Evolutionary conservation across 2,113 vertebrate species (phyloP), one percentile per base, ranked within the genome.

Genomic region (Butastur rufipennis): DNA sequence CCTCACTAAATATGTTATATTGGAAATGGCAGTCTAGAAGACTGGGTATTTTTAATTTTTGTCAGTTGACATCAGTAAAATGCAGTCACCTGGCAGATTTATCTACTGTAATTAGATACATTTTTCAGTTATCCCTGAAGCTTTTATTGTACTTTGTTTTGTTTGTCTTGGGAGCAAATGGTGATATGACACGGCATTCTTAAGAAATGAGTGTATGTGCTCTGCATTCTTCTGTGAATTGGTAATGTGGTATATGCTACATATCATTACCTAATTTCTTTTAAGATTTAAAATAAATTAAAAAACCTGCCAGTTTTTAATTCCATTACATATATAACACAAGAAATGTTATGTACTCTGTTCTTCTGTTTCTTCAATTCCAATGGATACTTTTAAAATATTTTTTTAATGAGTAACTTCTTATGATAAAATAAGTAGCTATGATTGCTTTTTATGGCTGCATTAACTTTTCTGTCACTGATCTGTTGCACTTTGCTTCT

Each of bases 51-150:
- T 82, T 63, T 21, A 55, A 72, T 77, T 77, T 81, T 93, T 95
- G 61, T 92, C 56, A 43, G 36, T 74, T 95, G 80, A 89, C 36
- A 48, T 86, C 82, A 94, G 45, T 93, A 77, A 70, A 91, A 88
- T 62, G 20, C 40, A 79, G 27, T 95, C 80, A 81, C 61, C 78
- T 95, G 92, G 67, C 67, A 90, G 42, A 40, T 15, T 50, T 88
- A 25, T 72, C n/a, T 84, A 0, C 27, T 81, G 23, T 72, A 89
- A 92, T 84, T 93, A 90, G 63, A 58, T 73, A 34, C 5, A 47
- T 93, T 97, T 90, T 90, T 78, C 85, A 92, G 50, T 88, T 90
- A 71, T 91, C 58, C 25, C 40, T 68, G 88, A 95, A 88, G 72
- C 42, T 93, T 87, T 95, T 83, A 81, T 83, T 88, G 11, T 4